A percentile compares a stretch with the other conserved stretches of the same genome.
Evolutionary conservation across 2,888 invertebrate species (phyloP).

Genomic region (Parnassius glacialis): DNA sequence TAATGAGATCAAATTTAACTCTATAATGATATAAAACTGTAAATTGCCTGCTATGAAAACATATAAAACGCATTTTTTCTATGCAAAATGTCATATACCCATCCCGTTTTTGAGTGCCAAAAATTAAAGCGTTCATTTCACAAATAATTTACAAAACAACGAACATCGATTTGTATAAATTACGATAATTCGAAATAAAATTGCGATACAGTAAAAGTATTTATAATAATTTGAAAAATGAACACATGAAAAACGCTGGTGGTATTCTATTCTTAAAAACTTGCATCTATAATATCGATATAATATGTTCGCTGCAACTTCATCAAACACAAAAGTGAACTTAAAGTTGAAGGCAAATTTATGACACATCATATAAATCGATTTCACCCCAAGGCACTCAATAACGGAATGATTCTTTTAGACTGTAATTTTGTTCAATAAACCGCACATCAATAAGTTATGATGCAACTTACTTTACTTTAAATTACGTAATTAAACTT

Average conservation of each 20-base stretch:
- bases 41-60: slow-evolving; percentile 70
- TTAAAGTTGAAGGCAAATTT: slow-evolving; percentile 10
- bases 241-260: slow-evolving; percentile 29
- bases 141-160: slow-evolving; percentile 17
- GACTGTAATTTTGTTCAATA: slow-evolving; percentile 64
- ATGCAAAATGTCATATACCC: slow-evolving; percentile 35
- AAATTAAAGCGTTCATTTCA: slow-evolving; percentile 25
- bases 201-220: slow-evolving; percentile 24
- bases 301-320: slow-evolving; percentile 6
- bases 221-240: slow-evolving; percentile 33
- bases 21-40: slow-evolving; percentile 40
- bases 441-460: slow-evolving; percentile 45
- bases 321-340: slow-evolving; percentile 20
- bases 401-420: slow-evolving; percentile 22
- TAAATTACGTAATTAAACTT: slow-evolving; percentile 43
- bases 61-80: slow-evolving; percentile 57
- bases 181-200: slow-evolving; percentile 19
- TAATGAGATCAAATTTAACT: slow-evolving; percentile 70
- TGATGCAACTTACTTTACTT: slow-evolving; percentile 53
- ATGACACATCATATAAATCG: slow-evolving; percentile 9
- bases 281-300: slow-evolving; percentile 1
- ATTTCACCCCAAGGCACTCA: slow-evolving; percentile 18
- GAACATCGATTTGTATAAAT: slow-evolving; percentile 10
- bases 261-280: slow-evolving; percentile 22
- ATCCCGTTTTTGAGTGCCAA: slow-evolving; percentile 27